Base-by-base conservation (phyloP, 2,797 vertebrate genomes). In the Holocentrus rufus region DNA sequence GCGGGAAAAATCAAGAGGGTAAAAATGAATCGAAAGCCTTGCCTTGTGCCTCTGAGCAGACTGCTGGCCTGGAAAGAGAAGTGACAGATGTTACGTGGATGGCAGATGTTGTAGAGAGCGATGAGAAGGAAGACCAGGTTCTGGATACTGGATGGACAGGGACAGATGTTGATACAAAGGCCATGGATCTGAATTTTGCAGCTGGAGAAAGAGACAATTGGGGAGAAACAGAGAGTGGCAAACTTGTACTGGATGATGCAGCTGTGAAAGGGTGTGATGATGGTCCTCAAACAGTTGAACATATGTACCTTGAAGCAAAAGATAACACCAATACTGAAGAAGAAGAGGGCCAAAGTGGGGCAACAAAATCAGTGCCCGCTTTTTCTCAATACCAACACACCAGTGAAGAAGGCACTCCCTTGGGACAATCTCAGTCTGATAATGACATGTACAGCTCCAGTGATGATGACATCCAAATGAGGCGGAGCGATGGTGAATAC, bases 371-470 rank as follows among this genome's bases (percentile, higher is more conserved):
- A 46, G 46, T 58, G 31, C 11, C 61, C 9, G 14, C 52, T 46
- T 30, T 53, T 22, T 44, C 58, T 4, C 25, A 64, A 34, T 10
- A 46, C 67, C 31, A 17, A 27, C 18, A 49, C 34, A 58, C 34
- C 7, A 23, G 17, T 44, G 31, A 42, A 9, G 15, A 34, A 5
- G 10, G 46, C 39, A 55, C 18, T 20, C n/a, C n/a, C 30, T 49
- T n/a, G 30, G 5, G 27, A 27, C 25, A 9, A 3, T 13, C 5
- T 34, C 10, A 30, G 66, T 18, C 22, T 25, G 80, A 87, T 52
- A 87, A 75, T 2, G 76, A 77, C 44, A 86, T 77, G 52, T 67
- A 68, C 76, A 80, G 69, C 74, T 86, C 85, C 52, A 83, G 82
- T 64, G 86, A 88, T 11, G 81, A 90, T 5, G 85, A 83, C 3